Base-by-base conservation (phyloP, 2,797 vertebrate species). In the Phoebastria nigripes region DNA sequence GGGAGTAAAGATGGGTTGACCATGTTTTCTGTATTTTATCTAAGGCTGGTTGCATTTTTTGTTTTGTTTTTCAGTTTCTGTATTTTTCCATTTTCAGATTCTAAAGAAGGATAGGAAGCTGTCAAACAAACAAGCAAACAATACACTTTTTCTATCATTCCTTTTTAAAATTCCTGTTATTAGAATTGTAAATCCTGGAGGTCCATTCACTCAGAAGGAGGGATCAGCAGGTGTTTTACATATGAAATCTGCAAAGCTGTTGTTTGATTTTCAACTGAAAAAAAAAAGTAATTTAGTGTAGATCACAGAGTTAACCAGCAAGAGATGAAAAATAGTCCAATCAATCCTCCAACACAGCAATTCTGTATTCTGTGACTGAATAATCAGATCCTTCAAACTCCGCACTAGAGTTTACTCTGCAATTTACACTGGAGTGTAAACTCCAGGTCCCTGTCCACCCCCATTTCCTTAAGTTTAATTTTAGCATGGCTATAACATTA, bases 101-200 rank as follows among this genome's bases (percentile, higher is more conserved):
- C 28, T 52, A 33, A 80, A 67, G 22, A 80, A 65, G 51, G 7
- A 66, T 24, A 87, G 29, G 22, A 82, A 10, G 8, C 24, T 89
- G 65, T 83, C 69, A 90, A 66, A 61, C 10, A 87, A 87, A 18
- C 33, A 73, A 79, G 26, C 6, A 72, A 85, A 44, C 44, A 72
- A 12, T 16, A 19, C 1, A 9, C 4, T 70, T 82, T 92, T 87
- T 70, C 39, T 82, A 41, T n/a, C 6, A 26, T 63, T 93, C 25
- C 5, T 73, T 86, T 90, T 83, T 52, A 21, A 89, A 90, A 93
- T 93, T 65, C 28, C 16, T 90, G 12, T 44, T 81, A 86, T 94
- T 96, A 84, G 62, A 94, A 90, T 69, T 92, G 80, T 69, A 94
- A 93, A 93, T 90, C n/a, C 37, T 78, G 21, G 33, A 62, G 12